phyloP scores from a whole-genome alignment of 1,140 invertebrate genomes.

The Drosophila guanche region DNA sequence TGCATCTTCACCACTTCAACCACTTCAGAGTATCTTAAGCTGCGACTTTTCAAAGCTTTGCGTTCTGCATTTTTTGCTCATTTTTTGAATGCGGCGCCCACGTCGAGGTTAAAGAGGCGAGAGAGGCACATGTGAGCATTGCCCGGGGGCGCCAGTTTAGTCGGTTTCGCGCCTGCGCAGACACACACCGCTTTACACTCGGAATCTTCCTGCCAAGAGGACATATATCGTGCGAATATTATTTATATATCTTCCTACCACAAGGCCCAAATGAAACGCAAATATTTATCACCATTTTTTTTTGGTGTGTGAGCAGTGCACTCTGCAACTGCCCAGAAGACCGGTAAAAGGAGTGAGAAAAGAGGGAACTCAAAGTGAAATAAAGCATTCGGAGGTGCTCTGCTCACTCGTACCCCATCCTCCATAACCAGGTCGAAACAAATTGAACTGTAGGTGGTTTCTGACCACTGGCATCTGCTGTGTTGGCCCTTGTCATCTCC shows the following conservation, averaged over 20 bases:
- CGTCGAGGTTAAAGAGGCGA: constrained; percentile 65
- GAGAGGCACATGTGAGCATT: constrained; percentile 32
- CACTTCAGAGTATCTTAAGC: constrained; percentile 1
- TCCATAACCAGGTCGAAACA: constrained; percentile 65
- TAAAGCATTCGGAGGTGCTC: constrained; percentile 9
- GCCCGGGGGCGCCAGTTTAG: constrained; percentile 72
- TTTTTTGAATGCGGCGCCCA: constrained; percentile 63
- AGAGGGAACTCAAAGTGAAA: constrained; percentile 15
- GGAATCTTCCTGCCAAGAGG: constrained; percentile 73
- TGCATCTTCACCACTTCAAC: not conserved
- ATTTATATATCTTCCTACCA: constrained; percentile 68
- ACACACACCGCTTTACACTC: constrained; percentile 32
- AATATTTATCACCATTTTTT: constrained; percentile 74
- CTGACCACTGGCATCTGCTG: constrained; percentile 71
- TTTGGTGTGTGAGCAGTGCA: not conserved
- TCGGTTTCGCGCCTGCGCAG: constrained; percentile 74
- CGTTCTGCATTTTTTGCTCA: not conserved
- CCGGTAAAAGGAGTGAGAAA: not conserved
- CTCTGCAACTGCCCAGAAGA: constrained; percentile 54
- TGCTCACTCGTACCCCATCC: not conserved
- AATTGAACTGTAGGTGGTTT: constrained; percentile 80
- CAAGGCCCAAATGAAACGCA: constrained; percentile 67
- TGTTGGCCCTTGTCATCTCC: constrained; percentile 78
- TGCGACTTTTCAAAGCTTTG: not conserved
- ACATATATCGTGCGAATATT: constrained; percentile 82